Evolutionary conservation across 1,140 invertebrate species (phyloP).

Genomic region (Hetaerina americana): DNA sequence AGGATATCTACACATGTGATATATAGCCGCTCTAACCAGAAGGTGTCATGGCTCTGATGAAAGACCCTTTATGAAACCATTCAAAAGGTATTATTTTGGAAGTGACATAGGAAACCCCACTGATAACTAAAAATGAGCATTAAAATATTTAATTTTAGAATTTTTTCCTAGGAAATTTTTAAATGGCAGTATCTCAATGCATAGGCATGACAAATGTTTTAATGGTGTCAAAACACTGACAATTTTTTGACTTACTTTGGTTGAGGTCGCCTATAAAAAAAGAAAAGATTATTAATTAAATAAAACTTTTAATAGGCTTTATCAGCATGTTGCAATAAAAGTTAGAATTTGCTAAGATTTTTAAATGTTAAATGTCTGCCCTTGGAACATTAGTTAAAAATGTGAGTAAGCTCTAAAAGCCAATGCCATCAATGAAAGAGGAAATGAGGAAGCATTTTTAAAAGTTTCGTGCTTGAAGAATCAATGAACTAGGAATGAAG

Average conservation of each 20-base stretch:
- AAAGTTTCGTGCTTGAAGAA: neutral
- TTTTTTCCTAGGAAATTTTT: too few relatives aligned
- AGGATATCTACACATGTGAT: too few relatives aligned
- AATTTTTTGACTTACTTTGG: neutral
- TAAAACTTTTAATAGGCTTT: neutral
- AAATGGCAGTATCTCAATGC: neutral
- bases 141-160: too few relatives aligned
- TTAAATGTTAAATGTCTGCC: neutral
- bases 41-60: too few relatives aligned
- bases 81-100: too few relatives aligned
- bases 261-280: neutral
- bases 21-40: too few relatives aligned
- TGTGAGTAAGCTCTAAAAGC: neutral
- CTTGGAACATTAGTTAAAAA: neutral
- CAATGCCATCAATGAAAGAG: neutral
- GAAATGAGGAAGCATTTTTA: neutral
- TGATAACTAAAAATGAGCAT: too few relatives aligned
- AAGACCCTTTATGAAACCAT: too few relatives aligned
- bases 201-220: neutral
- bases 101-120: too few relatives aligned
- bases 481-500: neutral
- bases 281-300: neutral
- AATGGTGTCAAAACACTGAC: neutral
- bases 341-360: neutral
- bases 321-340: neutral